Percentiles rank a stretch among this genome's conserved stretches.
These are phyloP conservation scores for Oncorhynchus keta DNA, from an alignment of 2,113 vertebrate genomes.

Conservation along the genomic window DNA sequence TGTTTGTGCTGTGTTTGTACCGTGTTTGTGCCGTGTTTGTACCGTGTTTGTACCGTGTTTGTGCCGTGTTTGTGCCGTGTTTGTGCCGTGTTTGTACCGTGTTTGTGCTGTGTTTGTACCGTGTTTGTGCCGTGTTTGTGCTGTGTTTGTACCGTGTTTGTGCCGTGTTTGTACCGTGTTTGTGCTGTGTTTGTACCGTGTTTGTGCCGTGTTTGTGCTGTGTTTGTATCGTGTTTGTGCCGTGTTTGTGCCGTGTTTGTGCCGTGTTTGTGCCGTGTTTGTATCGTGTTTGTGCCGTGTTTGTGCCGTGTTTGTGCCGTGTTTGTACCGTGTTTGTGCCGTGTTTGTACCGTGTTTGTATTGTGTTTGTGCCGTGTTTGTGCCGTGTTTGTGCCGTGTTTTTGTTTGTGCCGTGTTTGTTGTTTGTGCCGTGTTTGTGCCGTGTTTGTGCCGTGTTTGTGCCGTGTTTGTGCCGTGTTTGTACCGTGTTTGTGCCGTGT, in stretches of 20 bases:
- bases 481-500: constrained; percentile 2
- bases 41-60: constrained; percentile 20
- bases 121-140: too few relatives aligned
- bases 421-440: constrained; percentile 36
- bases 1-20: constrained; percentile 34
- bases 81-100: constrained; percentile 38
- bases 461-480: too few relatives aligned
- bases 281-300: too few relatives aligned
- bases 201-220: constrained; percentile 24
- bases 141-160: too few relatives aligned
- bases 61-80: background rate
- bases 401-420: constrained; percentile 36
- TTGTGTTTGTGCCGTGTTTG: constrained; percentile 32
- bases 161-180: too few relatives aligned
- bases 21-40: constrained; percentile 33
- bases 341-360: too few relatives aligned
- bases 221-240: constrained; percentile 4
- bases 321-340: background rate
- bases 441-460: constrained; percentile 37
- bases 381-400: constrained; percentile 34
- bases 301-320: background rate
- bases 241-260: background rate
- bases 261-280: too few relatives aligned
- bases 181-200: constrained; percentile 2
- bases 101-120: background rate